A percentile compares a stretch with the other conserved stretches of the same genome.
phyloP scores from a whole-genome alignment of 1,140 invertebrate genomes.

The Aleiodes sp. region DNA sequence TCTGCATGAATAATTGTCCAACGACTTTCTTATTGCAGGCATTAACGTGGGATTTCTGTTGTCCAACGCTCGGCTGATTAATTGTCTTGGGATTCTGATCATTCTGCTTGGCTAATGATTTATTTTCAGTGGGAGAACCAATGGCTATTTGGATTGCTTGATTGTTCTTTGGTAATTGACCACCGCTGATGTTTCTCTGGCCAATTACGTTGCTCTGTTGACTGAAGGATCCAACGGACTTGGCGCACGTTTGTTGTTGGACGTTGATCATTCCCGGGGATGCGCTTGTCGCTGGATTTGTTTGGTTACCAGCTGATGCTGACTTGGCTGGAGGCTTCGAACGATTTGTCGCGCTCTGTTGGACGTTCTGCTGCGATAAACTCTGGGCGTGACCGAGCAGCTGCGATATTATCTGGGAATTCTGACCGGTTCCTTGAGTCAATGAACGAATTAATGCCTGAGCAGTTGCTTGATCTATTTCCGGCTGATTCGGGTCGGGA shows the following conservation, averaged over 20 bases:
- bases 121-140: background rate
- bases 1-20: slow-evolving; percentile 23
- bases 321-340: background rate
- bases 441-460: slow-evolving; percentile 60
- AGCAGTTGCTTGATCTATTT: slow-evolving; percentile 60
- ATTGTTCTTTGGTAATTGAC: too few relatives aligned
- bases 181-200: too few relatives aligned
- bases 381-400: slow-evolving; percentile 55
- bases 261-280: background rate
- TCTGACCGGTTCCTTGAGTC: slow-evolving; percentile 57
- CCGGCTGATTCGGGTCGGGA: slow-evolving; percentile 61
- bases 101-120: background rate
- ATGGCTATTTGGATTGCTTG: too few relatives aligned
- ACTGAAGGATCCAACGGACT: too few relatives aligned
- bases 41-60: background rate
- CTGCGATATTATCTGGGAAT: slow-evolving; percentile 62
- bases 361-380: background rate
- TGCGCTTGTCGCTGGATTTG: background rate
- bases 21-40: slow-evolving; percentile 9
- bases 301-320: background rate
- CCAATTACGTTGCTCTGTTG: too few relatives aligned
- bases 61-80: slow-evolving; percentile 13
- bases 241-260: background rate
- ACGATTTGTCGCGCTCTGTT: background rate
- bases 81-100: background rate